A percentile compares a stretch with the other conserved stretches of the same genome.
Evolutionary conservation across 2,797 vertebrate species (phyloP).

Genomic region (Florisuga fusca): DNA sequence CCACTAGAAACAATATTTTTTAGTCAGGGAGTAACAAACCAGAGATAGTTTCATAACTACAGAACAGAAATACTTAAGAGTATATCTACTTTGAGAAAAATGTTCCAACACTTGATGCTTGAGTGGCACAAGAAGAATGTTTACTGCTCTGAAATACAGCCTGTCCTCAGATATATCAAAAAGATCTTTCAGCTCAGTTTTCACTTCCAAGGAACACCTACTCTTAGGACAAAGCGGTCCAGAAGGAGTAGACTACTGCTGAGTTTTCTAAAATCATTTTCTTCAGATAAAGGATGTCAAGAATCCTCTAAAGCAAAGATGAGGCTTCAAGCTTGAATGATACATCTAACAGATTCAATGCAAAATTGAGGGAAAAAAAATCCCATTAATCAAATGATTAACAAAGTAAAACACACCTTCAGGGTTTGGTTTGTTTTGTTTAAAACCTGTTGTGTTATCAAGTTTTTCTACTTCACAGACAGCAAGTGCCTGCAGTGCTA

Average conservation of each 20-base stretch:
- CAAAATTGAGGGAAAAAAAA: not conserved
- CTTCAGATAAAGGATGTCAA: not conserved
- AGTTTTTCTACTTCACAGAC: not conserved
- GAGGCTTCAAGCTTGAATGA: not conserved
- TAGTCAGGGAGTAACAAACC: not conserved
- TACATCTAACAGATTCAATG: rapidly evolving
- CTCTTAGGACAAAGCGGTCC: not conserved
- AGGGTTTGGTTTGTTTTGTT: not conserved
- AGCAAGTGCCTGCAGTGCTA: conserved; percentile 17
- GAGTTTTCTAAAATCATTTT: not conserved
- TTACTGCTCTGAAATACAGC: not conserved
- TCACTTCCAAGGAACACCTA: not conserved
- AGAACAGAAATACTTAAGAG: not conserved
- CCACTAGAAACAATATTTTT: not conserved
- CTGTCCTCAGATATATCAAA: not conserved
- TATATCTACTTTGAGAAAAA: not conserved
- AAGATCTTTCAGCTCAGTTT: not conserved
- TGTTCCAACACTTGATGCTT: not conserved
- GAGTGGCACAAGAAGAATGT: not conserved
- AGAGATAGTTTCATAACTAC: not conserved
- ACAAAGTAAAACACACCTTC: not conserved
- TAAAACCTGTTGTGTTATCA: not conserved
- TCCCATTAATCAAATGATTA: not conserved
- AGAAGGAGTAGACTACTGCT: not conserved
- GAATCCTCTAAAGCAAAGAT: not conserved